Evolutionary conservation across 1,140 invertebrate genomes (phyloP).

Genomic region (Spodoptera frugiperda): DNA sequence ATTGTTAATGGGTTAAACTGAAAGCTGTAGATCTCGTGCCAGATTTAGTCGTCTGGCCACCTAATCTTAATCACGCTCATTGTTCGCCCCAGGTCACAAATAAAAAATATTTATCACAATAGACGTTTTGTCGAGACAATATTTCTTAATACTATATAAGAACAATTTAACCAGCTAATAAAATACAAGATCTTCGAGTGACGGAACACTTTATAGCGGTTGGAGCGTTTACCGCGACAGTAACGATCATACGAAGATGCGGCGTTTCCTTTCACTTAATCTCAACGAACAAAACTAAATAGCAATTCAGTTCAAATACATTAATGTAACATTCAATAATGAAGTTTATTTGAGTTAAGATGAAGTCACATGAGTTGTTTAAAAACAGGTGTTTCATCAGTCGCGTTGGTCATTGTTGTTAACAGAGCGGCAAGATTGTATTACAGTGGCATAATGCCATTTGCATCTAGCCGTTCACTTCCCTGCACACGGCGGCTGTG

Average conservation of each 20-base stretch:
- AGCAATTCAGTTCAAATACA: conserved; percentile 24
- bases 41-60: neutral
- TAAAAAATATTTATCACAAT: neutral
- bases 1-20: conserved; percentile 11
- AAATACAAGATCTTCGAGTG: conserved; percentile 23
- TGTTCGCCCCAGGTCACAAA: neutral
- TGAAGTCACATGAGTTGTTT: conserved; percentile 23
- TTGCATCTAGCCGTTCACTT: conserved; percentile 49
- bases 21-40: conserved; percentile 1
- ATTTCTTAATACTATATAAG: conserved; percentile 36
- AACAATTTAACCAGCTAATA: conserved; percentile 32
- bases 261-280: conserved; percentile 37
- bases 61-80: conserved; percentile 17
- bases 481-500: conserved; percentile 24
- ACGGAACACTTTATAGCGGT: conserved; percentile 15
- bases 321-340: conserved; percentile 5
- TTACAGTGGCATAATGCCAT: conserved; percentile 48
- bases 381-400: conserved; percentile 43
- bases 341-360: neutral
- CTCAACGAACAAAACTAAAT: conserved; percentile 17
- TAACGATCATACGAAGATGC: conserved; percentile 20
- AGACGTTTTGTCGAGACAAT: neutral
- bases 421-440: conserved; percentile 53
- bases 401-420: conserved; percentile 37
- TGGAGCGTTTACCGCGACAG: conserved; percentile 16